These are phyloP conservation scores for Thalassarche chlororhynchos DNA, from an alignment of 2,113 vertebrate genomes.

Conservation along the genomic window DNA sequence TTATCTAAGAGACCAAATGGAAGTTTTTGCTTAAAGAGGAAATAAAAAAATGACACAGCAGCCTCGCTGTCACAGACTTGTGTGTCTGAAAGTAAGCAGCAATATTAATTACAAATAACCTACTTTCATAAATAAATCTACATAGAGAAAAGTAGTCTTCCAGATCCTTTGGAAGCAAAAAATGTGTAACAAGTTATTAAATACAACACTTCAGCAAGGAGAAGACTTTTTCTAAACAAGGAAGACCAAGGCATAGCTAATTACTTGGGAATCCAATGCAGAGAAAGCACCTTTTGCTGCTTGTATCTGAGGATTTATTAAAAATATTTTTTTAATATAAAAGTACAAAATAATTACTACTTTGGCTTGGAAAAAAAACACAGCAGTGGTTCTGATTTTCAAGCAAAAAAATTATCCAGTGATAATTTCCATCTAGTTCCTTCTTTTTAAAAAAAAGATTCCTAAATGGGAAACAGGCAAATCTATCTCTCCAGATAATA, in stretches of 20 bases:
- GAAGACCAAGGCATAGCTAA: slow-evolving; percentile 24
- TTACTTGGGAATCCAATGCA: slow-evolving; percentile 51
- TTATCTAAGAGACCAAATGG: background rate
- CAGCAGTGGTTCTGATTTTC: slow-evolving; percentile 42
- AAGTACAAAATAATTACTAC: slow-evolving; percentile 57
- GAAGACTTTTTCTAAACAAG: background rate
- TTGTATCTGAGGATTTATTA: slow-evolving; percentile 39
- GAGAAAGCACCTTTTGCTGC: slow-evolving; percentile 45
- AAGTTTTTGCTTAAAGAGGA: background rate
- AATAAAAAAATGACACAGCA: background rate
- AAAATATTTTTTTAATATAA: slow-evolving; percentile 41
- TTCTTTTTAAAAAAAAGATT: background rate
- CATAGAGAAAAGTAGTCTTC: background rate
- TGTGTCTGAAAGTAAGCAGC: background rate
- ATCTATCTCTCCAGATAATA: slow-evolving; percentile 18
- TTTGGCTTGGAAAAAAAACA: slow-evolving; percentile 28
- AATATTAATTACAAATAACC: slow-evolving; percentile 1
- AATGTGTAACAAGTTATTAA: background rate
- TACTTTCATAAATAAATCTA: slow-evolving; percentile 23
- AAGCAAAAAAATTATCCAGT: slow-evolving; percentile 51
- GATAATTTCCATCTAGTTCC: slow-evolving; percentile 28
- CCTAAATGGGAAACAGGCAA: slow-evolving; percentile 37
- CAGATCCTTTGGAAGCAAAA: slow-evolving; percentile 2
- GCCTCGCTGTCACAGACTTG: background rate
- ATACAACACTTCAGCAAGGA: background rate